A percentile compares a stretch with the other conserved stretches of the same genome.
phyloP scores from a whole-genome alignment of 2,888 invertebrate genomes.

The Koerneria pararmatus region DNA sequence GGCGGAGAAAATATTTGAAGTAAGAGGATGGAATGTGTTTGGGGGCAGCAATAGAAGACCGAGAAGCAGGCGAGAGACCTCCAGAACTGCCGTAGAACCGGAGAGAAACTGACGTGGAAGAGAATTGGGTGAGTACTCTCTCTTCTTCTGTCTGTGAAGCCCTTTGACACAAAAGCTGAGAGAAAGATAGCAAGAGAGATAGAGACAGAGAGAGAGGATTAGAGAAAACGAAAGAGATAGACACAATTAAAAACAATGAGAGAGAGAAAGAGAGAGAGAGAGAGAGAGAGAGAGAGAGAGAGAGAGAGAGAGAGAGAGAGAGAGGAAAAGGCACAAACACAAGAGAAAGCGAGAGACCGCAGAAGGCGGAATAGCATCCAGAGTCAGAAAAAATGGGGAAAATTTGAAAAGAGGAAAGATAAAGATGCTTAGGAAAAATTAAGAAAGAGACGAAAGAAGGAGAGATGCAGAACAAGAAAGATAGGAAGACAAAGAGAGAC shows the following conservation, averaged over 20 bases:
- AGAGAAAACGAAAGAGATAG: neutral
- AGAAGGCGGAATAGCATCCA: neutral
- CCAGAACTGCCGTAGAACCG: no score
- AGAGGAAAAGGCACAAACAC: constrained; percentile 9
- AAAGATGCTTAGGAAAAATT: neutral
- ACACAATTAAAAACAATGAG: neutral
- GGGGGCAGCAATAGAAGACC: no score
- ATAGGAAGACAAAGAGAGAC: neutral
- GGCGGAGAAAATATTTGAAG: no score
- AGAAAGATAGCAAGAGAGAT: neutral
- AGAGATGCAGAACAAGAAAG: neutral
- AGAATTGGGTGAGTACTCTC: no score
- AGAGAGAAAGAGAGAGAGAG: constrained; percentile 7
- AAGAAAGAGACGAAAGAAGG: neutral
- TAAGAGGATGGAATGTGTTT: no score
- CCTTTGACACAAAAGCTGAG: neutral
- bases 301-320: neutral
- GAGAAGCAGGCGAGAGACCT: no score
- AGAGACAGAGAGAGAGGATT: neutral
- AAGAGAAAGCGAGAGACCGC: neutral
- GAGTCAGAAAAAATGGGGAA: neutral
- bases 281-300: constrained; percentile 1
- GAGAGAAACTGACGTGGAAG: no score
- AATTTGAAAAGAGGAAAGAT: neutral
- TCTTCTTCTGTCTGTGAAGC: no score